phyloP scores from a whole-genome alignment of 2,113 vertebrate species.

The Macrotis lagotis region DNA sequence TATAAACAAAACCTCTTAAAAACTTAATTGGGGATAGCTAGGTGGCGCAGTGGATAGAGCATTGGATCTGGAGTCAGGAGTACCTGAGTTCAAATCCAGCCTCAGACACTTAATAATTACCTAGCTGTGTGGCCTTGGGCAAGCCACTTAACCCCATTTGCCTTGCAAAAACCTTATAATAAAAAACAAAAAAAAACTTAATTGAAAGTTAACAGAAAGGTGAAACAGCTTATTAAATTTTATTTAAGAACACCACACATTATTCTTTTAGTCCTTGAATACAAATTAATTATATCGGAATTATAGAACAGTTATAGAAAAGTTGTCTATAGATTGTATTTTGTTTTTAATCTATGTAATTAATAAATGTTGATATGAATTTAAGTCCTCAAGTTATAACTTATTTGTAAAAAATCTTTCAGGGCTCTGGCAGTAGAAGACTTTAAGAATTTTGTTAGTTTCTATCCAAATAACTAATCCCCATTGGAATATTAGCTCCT shows the following conservation, averaged over 20 bases:
- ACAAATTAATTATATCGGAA: neutral
- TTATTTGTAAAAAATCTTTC: neutral
- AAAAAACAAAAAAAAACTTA: neutral
- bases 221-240: neutral
- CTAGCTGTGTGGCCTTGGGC: no score
- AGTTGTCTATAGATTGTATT: neutral
- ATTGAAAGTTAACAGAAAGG: neutral
- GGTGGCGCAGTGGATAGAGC: no score
- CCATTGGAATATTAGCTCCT: neutral
- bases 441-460: neutral
- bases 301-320: no score
- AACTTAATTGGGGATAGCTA: no score
- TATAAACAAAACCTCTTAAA: neutral
- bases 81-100: no score
- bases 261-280: neutral
- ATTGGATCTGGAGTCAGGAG: no score
- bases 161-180: no score
- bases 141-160: no score
- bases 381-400: neutral
- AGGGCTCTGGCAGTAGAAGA: neutral
- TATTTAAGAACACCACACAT: neutral
- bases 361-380: slow-evolving; percentile 11
- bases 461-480: neutral
- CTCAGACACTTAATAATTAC: no score
- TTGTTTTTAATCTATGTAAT: neutral